Evolutionary conservation across 1,140 invertebrate genomes (phyloP), one percentile per base, ranked within the genome.

Genomic region (Zaprionus inermis): DNA sequence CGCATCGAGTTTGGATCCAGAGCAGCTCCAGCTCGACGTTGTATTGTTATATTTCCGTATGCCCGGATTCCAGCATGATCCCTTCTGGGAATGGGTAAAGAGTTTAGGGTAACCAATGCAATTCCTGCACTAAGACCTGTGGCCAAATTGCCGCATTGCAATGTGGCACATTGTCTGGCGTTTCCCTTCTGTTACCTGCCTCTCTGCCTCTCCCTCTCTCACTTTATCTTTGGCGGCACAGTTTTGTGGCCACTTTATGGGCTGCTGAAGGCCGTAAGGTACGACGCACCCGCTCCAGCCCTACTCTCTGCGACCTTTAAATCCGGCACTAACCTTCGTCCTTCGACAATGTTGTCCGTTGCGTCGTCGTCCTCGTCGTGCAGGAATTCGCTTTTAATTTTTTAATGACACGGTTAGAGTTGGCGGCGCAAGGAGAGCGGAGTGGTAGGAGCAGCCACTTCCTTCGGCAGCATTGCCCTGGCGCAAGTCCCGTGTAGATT

Each of bases 401-500:
- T 85, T 86, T 85, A 85, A 85, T 85, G 82, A 81, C 81, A 72
- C 78, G 78, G 77, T 85, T 74, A 76, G 76, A 72, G 67, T 57
- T 22, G 11, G 5, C 34, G 30, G 7, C 32, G 6, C 22, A 60
- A 56, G 41, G 49, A 60, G 22, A n/a, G n/a, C n/a, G n/a, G n/a
- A n/a, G n/a, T n/a, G n/a, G n/a, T n/a, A n/a, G n/a, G n/a, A n/a
- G n/a, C 36, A 38, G 11, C 10, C 12, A 20, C n/a, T n/a, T 41
- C 5, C 44, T 22, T 5, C 18, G 18, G 10, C 44, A 46, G 18
- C 11, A 10, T 49, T 10, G n/a, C 10, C 44, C 9, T 10, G 44
- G 16, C 11, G 32, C 38, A 49, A 63, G 51, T 58, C 38, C 41
- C 54, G 52, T 24, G 59, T 70, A 63, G 58, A 74, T 74, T 70